Percentiles rank a stretch among this genome's conserved stretches.
These are phyloP conservation scores for western clawed frog (Xenopus tropicalis) DNA, from an alignment of 2,113 vertebrate genomes.

Conservation along the genomic window UCB_Xtro_10.0 CM004443.2:72353001-72353500, in stretches of 20 bases:
- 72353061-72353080: constrained; percentile 73
- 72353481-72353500: not conserved
- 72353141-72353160: not conserved
- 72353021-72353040: constrained; percentile 60
- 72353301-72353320: too few relatives aligned
- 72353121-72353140: not conserved
- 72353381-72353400: constrained; percentile 78
- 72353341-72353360: constrained; percentile 63
- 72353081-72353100: constrained; percentile 75
- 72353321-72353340: too few relatives aligned
- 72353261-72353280: too few relatives aligned
- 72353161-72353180: too few relatives aligned
- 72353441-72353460: constrained; percentile 65
- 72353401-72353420: constrained; percentile 88
- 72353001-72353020: constrained; percentile 88
- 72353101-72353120: constrained; percentile 78
- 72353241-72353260: too few relatives aligned
- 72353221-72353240: too few relatives aligned
- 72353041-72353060: constrained; percentile 77
- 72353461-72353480: not conserved
- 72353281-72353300: too few relatives aligned
- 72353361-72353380: constrained; percentile 83
- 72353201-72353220: too few relatives aligned
- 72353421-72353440: constrained; percentile 90
- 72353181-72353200: too few relatives aligned